Evolutionary conservation across 2,888 invertebrate genomes (phyloP).

Genomic region (Aleiodes leptofemur): DNA sequence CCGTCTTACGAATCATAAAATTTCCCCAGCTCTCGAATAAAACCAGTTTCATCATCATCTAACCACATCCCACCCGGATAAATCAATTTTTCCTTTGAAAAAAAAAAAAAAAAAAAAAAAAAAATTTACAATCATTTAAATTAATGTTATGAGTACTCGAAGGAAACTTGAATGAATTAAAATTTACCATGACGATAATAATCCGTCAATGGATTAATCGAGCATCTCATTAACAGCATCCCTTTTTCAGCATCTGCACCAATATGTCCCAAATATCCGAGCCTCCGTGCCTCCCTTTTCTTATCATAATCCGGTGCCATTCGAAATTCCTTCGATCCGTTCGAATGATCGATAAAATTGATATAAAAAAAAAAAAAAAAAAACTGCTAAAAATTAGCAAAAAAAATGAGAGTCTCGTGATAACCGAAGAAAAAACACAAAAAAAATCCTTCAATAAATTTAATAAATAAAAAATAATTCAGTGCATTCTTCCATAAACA

Average conservation of each 20-base stretch:
- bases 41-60: neutral
- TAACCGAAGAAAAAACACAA: too few relatives aligned
- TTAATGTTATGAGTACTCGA: neutral
- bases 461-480: neutral
- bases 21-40: slow-evolving; percentile 20
- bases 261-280: slow-evolving; percentile 49
- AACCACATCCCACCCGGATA: slow-evolving; percentile 16
- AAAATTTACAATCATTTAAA: neutral
- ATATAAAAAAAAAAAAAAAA: neutral
- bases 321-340: slow-evolving; percentile 27
- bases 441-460: neutral
- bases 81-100: neutral
- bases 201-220: slow-evolving; percentile 61
- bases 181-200: slow-evolving; percentile 67
- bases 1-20: neutral
- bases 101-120: slow-evolving; percentile 20
- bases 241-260: slow-evolving; percentile 57
- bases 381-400: too few relatives aligned
- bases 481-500: neutral
- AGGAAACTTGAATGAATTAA: neutral
- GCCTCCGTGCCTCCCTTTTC: slow-evolving; percentile 66
- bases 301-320: slow-evolving; percentile 72
- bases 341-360: slow-evolving; percentile 6
- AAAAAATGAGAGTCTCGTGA: too few relatives aligned
- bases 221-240: slow-evolving; percentile 67